phyloP scores from a whole-genome alignment of 2,113 vertebrate species.

The Platichthys stellatus region DNA sequence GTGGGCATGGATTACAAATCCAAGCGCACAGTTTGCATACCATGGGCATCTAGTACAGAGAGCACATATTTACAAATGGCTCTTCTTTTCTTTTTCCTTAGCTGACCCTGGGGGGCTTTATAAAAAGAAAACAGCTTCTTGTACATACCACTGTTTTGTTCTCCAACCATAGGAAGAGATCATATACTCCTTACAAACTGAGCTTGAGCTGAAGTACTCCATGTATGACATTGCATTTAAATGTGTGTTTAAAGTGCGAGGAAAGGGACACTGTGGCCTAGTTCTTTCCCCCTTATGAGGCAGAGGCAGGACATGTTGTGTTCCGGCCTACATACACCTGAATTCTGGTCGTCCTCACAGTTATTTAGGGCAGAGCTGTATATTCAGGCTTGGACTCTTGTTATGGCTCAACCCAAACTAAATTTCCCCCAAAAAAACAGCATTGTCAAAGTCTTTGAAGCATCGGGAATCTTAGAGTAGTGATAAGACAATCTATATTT shows the following conservation, averaged over 20 bases:
- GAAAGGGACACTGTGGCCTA: slow-evolving; percentile 60
- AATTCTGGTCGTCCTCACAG: slow-evolving; percentile 62
- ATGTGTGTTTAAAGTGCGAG: slow-evolving; percentile 32
- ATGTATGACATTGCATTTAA: slow-evolving; percentile 14
- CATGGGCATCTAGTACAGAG: background rate
- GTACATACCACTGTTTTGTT: background rate
- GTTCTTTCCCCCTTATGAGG: slow-evolving; percentile 36
- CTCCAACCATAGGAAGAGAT: background rate
- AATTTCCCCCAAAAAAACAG: background rate
- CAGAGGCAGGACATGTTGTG: slow-evolving; percentile 26
- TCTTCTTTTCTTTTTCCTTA: background rate
- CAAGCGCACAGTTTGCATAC: background rate
- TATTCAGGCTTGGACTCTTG: slow-evolving; percentile 10
- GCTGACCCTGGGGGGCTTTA: background rate
- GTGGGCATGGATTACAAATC: background rate
- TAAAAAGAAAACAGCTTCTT: background rate
- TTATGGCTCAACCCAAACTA: slow-evolving; percentile 9
- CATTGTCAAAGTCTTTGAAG: background rate
- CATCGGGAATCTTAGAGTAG: too few species aligned
- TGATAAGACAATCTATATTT: too few species aligned
- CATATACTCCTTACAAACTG: background rate
- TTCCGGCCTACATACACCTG: slow-evolving; percentile 70
- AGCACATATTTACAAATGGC: background rate
- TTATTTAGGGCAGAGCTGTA: slow-evolving; percentile 60
- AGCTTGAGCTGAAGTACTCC: background rate